Evolutionary conservation across 35 echinoderm and acorn worm species (phyloP).

Genomic region (Ophioderma brevispina): DNA sequence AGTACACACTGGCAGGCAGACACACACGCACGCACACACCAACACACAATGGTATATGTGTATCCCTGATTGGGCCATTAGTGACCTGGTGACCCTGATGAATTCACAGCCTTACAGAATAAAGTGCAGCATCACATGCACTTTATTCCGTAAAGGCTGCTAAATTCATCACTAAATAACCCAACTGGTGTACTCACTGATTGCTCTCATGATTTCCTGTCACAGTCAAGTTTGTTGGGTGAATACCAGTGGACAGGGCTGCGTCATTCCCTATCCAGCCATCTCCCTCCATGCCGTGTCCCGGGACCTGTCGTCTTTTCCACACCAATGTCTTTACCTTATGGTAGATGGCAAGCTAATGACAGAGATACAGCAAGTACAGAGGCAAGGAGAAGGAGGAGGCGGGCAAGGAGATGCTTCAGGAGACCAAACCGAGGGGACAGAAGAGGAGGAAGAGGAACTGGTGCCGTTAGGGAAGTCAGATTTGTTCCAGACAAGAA

Average conservation of each 20-base stretch:
- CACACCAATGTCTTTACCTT: constrained; percentile 94
- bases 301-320: constrained; percentile 73
- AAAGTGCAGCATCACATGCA: no score
- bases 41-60: no score
- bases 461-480: constrained; percentile 53
- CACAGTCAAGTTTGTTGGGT: constrained; percentile 81
- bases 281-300: constrained; percentile 96
- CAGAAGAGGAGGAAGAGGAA: constrained; percentile 27
- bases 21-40: no score
- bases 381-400: not conserved
- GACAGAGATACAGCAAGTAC: constrained; percentile 30
- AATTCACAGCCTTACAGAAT: no score
- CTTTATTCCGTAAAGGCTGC: no score
- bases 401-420: not conserved
- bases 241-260: constrained; percentile 57
- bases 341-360: constrained; percentile 80
- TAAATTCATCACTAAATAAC: not conserved
- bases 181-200: not conserved
- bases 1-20: no score
- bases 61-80: no score
- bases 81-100: not conserved
- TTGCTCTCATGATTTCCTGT: not conserved
- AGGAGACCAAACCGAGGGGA: constrained; percentile 14
- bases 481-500: constrained; percentile 72
- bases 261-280: constrained; percentile 78